Conservation (phyloP, 2,888 invertebrate species). For the Aphrophora alni region DNA sequence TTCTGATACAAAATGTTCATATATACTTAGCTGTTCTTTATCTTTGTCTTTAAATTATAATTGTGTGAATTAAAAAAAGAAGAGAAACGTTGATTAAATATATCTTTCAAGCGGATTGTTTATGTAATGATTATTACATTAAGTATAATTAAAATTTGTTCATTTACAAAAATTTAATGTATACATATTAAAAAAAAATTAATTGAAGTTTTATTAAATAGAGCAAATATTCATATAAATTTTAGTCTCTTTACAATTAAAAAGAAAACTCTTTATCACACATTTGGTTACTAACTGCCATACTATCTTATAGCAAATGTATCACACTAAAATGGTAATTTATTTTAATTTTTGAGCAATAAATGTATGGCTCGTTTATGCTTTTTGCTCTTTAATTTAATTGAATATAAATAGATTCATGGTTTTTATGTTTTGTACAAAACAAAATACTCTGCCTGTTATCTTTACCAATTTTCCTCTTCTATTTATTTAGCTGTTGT, state of each 20-base stretch:
- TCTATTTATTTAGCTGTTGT: slow-evolving; percentile 18
- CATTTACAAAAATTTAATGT: not conserved
- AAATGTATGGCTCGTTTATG: not conserved
- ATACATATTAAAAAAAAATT: not conserved
- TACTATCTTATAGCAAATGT: not conserved
- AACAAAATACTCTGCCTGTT: not conserved
- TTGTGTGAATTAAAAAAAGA: too few species aligned
- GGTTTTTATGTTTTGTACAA: not conserved
- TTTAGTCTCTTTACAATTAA: not conserved
- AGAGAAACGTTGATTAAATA: too few species aligned
- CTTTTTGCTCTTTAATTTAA: not conserved
- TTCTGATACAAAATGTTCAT: too few species aligned
- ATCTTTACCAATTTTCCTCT: not conserved
- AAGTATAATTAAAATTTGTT: too few species aligned
- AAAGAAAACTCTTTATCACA: not conserved
- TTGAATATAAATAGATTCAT: not conserved
- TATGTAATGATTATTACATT: too few species aligned
- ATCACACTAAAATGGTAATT: not conserved
- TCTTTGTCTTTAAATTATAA: too few species aligned
- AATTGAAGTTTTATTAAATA: not conserved
- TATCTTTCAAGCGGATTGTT: too few species aligned
- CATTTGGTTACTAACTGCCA: not conserved
- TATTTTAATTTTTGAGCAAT: not conserved
- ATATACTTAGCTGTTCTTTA: too few species aligned
- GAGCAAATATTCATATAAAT: not conserved